These are phyloP conservation scores for Bilobella aurantiaca DNA, from an alignment of 1,140 invertebrate species.

Conservation along the genomic window DNA sequence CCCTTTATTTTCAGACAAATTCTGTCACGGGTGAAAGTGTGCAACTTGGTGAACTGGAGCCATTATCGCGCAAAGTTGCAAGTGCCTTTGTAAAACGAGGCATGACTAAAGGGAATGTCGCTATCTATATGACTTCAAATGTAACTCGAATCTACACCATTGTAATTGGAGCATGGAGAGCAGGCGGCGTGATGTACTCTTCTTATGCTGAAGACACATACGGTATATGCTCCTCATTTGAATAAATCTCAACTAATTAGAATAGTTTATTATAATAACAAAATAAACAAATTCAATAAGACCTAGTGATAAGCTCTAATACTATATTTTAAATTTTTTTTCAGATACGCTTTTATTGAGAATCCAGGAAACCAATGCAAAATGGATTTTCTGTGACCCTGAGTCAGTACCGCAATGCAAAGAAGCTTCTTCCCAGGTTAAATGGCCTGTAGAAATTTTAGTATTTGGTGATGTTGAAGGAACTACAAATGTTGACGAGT, in stretches of 20 bases:
- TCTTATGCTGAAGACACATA: constrained; percentile 33
- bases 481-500: constrained; percentile 20
- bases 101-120: constrained; percentile 33
- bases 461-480: constrained; percentile 23
- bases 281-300: no score
- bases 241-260: no score
- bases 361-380: constrained; percentile 21
- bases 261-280: no score
- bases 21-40: constrained; percentile 23
- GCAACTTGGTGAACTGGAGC: constrained; percentile 29
- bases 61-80: constrained; percentile 18
- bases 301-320: no score
- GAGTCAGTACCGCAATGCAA: constrained; percentile 11
- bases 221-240: no score
- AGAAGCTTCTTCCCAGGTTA: constrained; percentile 10
- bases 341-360: constrained; percentile 22
- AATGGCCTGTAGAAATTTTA: constrained; percentile 28
- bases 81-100: constrained; percentile 30
- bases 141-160: constrained; percentile 27
- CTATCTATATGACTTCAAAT: constrained; percentile 27
- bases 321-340: no score
- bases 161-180: constrained; percentile 30
- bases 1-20: constrained; percentile 34
- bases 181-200: constrained; percentile 29
- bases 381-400: constrained; percentile 30